phyloP scores from a whole-genome alignment of 1,140 invertebrate species.

The Drosophila busckii region DNA sequence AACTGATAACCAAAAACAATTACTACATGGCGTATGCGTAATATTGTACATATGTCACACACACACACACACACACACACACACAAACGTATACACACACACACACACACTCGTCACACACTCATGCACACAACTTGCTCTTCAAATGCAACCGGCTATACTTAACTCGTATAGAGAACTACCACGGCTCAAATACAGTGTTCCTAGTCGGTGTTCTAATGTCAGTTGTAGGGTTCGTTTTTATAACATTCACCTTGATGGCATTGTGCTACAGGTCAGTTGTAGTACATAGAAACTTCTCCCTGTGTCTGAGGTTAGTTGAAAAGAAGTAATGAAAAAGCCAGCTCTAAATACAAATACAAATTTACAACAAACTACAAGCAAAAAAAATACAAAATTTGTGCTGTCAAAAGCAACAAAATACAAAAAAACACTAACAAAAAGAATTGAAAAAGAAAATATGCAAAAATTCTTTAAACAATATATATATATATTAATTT shows the following conservation, averaged over 20 bases:
- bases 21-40: constrained; percentile 31
- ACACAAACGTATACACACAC: constrained; percentile 4
- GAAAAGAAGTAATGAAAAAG: constrained; percentile 81
- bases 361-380: constrained; percentile 72
- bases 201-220: constrained; percentile 98
- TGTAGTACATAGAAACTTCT: constrained; percentile 98
- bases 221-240: constrained; percentile 98
- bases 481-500: constrained; percentile 49
- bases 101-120: constrained; percentile 15
- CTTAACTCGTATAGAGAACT: constrained; percentile 86
- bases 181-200: constrained; percentile 96
- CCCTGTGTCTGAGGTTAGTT: constrained; percentile 97
- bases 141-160: constrained; percentile 56
- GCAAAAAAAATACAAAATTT: constrained; percentile 39
- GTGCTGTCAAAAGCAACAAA: constrained; percentile 20
- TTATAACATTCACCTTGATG: constrained; percentile 98
- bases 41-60: constrained; percentile 25
- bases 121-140: constrained; percentile 28
- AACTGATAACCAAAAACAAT: constrained; percentile 11
- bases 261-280: constrained; percentile 99
- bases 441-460: constrained; percentile 28
- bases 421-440: constrained; percentile 36
- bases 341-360: constrained; percentile 81
- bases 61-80: not conserved
- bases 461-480: constrained; percentile 26